Evolutionary conservation across 1,140 invertebrate genomes (phyloP), one percentile per base, ranked within the genome.

Genomic region (Ostrea denselamellosa): DNA sequence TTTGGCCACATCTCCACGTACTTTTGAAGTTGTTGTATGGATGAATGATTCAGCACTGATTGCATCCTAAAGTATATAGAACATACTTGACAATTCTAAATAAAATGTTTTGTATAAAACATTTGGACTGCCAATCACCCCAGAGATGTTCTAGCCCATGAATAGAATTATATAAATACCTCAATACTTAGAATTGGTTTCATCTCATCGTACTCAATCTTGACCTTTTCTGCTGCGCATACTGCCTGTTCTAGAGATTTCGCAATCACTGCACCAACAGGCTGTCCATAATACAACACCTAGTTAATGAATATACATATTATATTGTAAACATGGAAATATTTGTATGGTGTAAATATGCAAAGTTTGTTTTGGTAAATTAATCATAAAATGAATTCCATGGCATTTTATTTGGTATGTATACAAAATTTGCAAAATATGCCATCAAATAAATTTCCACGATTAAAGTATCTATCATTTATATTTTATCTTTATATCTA

Each of bases 151-250:
- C 25, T 4, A 28, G n/a, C n/a, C n/a, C n/a, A n/a, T n/a, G n/a
- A n/a, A n/a, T 44, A 44, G 44, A n/a, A n/a, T 8, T 19, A n/a
- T 81, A 44, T 44, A 8, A 22, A 83, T 89, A 95, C 95, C 91
- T 98, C 97, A 89, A 98, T 97, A 14, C 97, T 97, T 86, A 98
- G 94, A 83, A 98, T 97, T 2, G 97, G 93, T 0, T 97, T 97
- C 62, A 93, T 68, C 34, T 92, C 91, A 85, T 93, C 90, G 71
- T 93, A 93, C 22, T 87, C 54, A 0, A 93, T 88, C 22, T 83
- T 88, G 17, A 93, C 93, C 54, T 71, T 54, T 25, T 88, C 87
- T 0, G 91, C 91, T 19, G 91, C 93, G 86, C 85, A 86, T 68
- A 89, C 86, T 17, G 92, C 93, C 0, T 86, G 22, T 3, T 85